Evolutionary conservation across 2,888 invertebrate species (phyloP).

Genomic region (Eupithecia vulgata): DNA sequence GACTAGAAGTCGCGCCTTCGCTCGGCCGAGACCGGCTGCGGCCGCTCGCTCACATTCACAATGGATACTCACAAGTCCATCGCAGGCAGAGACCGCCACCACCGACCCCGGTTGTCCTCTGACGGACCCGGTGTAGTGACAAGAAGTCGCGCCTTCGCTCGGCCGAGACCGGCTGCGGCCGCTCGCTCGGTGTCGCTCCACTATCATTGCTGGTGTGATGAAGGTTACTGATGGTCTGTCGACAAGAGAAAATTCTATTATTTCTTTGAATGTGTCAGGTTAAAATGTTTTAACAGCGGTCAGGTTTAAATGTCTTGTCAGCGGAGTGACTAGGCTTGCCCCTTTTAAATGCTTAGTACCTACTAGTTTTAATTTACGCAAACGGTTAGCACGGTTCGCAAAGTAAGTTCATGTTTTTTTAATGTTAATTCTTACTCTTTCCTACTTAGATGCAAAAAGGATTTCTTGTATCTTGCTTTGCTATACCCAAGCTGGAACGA

Average conservation of each 20-base stretch:
- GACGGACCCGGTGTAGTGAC: constrained; percentile 92
- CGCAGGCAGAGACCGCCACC: constrained; percentile 92
- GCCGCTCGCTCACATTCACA: no score
- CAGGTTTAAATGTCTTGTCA: not conserved
- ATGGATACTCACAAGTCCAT: constrained; percentile 90
- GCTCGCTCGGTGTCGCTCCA: constrained; percentile 86
- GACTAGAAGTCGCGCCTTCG: no score
- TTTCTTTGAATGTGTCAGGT: not conserved
- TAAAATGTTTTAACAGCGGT: not conserved
- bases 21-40: no score
- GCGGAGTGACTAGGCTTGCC: no score
- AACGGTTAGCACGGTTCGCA: not conserved
- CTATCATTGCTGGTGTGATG: constrained; percentile 87
- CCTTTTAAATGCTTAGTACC: no score
- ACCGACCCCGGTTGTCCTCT: constrained; percentile 87
- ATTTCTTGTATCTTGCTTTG: not conserved
- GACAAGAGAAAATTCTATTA: constrained; percentile 39
- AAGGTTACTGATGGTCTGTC: constrained; percentile 86
- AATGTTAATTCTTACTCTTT: not conserved
- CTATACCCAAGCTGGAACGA: not conserved
- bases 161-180: constrained; percentile 82
- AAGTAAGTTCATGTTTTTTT: not conserved
- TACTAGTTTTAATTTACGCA: no score
- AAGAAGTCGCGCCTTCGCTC: constrained; percentile 81
- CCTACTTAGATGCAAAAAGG: not conserved